Evolutionary conservation across 2,888 invertebrate genomes (phyloP).

Genomic region (Pseudanteris insignis): DNA sequence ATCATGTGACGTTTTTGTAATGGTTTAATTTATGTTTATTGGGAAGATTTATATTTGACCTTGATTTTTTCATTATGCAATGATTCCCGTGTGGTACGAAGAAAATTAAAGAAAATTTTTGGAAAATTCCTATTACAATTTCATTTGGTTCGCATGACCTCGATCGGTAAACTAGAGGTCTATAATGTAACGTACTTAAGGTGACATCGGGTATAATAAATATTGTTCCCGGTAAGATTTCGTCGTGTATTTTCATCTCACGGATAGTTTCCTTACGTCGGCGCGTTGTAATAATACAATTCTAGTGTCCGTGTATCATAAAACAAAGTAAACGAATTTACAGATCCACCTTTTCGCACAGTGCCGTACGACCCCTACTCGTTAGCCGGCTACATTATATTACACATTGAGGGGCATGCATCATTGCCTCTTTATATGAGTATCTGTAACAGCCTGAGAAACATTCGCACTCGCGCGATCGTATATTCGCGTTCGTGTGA

Average conservation of each 20-base stretch:
- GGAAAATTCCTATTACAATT: too few relatives aligned
- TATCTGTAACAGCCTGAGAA: slow-evolving; percentile 63
- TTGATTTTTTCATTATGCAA: too few relatives aligned
- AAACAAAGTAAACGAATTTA: slow-evolving; percentile 55
- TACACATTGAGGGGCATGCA: slow-evolving; percentile 63
- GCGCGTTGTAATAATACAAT: slow-evolving; percentile 33
- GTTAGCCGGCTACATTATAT: slow-evolving; percentile 66
- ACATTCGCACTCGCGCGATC: slow-evolving; percentile 58
- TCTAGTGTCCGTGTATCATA: slow-evolving; percentile 31
- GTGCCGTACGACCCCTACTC: slow-evolving; percentile 58
- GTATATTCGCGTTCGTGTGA: slow-evolving; percentile 1
- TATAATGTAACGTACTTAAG: too few relatives aligned
- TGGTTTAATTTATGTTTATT: too few relatives aligned
- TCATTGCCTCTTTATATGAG: slow-evolving; percentile 63
- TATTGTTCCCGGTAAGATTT: slow-evolving; percentile 2
- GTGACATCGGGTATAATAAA: background rate
- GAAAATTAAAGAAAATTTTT: too few relatives aligned
- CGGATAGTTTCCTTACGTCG: slow-evolving; percentile 25
- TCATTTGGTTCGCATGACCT: too few relatives aligned
- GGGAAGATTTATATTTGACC: too few relatives aligned
- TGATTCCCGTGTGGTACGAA: too few relatives aligned
- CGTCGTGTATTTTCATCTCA: slow-evolving; percentile 17
- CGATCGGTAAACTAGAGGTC: too few relatives aligned
- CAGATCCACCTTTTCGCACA: slow-evolving; percentile 56
- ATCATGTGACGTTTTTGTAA: too few relatives aligned